Percentiles rank a stretch among this genome's conserved stretches.
Conservation (phyloP, 2,113 vertebrate species). For the Petaurus breviceps region DNA sequence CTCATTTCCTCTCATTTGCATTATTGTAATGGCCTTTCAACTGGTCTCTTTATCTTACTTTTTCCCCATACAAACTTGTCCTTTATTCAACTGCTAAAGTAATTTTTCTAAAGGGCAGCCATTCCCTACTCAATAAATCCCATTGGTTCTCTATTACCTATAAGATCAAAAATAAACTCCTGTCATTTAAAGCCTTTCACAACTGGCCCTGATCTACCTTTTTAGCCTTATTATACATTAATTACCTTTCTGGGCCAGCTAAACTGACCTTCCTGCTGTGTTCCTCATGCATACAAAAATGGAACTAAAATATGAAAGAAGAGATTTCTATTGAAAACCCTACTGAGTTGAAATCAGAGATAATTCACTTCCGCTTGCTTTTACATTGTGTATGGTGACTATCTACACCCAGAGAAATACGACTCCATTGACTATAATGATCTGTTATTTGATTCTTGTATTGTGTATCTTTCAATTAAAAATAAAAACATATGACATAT, state of each 20-base stretch:
- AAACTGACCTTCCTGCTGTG: neutral
- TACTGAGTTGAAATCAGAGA: neutral
- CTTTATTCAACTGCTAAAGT: neutral
- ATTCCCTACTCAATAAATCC: neutral
- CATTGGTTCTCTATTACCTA: neutral
- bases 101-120: neutral
- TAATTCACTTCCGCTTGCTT: neutral
- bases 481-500: neutral
- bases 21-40: neutral
- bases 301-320: neutral
- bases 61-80: neutral
- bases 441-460: neutral
- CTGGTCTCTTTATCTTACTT: neutral
- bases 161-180: neutral
- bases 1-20: neutral
- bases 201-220: neutral
- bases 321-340: neutral
- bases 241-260: neutral
- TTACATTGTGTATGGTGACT: neutral
- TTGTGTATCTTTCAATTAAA: neutral
- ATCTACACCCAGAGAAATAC: too few relatives aligned
- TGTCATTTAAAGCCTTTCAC: neutral
- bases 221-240: neutral
- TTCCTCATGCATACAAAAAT: neutral
- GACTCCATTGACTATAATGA: neutral